Evolutionary conservation across 2,888 invertebrate genomes (phyloP), one percentile per base, ranked within the genome.

Genomic region (Heliconius hortense): DNA sequence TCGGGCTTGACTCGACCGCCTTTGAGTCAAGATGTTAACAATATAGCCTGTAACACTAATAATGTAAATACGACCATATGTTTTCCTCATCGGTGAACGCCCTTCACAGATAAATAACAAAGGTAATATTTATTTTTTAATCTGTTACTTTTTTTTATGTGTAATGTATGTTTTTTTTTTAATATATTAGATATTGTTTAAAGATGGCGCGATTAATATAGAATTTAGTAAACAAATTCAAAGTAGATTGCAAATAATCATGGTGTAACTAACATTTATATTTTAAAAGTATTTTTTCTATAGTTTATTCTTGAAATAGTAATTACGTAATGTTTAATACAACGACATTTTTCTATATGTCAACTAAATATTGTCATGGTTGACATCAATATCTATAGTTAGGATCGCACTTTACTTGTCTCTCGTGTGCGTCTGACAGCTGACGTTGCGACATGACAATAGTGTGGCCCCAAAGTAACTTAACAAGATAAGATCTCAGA

Each of bases 401-500:
- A 64, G 56, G 31, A 76, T 72, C 76, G 53, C 39, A 64, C 64
- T 74, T 72, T 70, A n/a, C 68, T 72, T 74, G 68, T 66, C 74
- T 76, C 28, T 74, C 63, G 73, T 76, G 66, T 60, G 66, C 18
- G 60, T 69, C 18, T 78, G 78, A 78, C 77, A 78, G 75, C 72
- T 77, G 78, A 73, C 77, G 68, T 77, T 72, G 59, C 63, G 53
- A 75, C 74, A 78, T 71, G 75, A 78, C 77, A 79, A 79, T 74
- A 69, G 66, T 77, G 78, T 76, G 77, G 67, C 70, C 66, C 26
- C 60, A 62, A 53, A 68, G 59, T 76, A 66, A 77, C 73, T 75
- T 75, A 75, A 75, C 72, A 66, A 79, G 77, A 79, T 75, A 74
- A 74, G 60, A 77, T 77, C n/a, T n/a, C 77, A 77, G 72, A 77